A percentile compares a stretch with the other conserved stretches of the same genome.
Evolutionary conservation across 2,888 invertebrate species (phyloP).

Genomic region (Volucella inanis): DNA sequence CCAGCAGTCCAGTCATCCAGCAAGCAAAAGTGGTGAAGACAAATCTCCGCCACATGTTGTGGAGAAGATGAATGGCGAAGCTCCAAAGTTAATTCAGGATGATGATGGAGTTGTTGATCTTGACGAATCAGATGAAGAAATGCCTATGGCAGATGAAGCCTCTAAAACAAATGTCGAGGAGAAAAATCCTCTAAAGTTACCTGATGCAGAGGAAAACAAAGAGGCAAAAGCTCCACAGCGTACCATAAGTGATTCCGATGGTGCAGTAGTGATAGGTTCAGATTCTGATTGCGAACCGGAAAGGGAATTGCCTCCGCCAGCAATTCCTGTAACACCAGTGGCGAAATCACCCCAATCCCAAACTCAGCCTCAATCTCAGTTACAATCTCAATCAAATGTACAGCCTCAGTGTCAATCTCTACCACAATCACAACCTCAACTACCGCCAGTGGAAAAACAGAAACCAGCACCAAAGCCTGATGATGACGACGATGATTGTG

Average conservation of each 20-base stretch:
- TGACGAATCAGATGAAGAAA: conserved; percentile 79
- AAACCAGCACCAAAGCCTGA: conserved; percentile 75
- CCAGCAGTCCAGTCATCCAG: conserved; percentile 76
- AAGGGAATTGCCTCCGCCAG: conserved; percentile 40
- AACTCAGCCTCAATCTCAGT: not conserved
- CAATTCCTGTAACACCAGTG: not conserved
- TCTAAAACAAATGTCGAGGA: conserved; percentile 51
- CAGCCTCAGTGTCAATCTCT: conserved; percentile 3
- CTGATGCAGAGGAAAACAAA: conserved; percentile 11
- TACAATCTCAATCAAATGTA: not conserved
- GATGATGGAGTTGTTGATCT: conserved; percentile 78
- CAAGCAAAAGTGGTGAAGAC: conserved; percentile 54
- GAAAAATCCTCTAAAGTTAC: conserved; percentile 40
- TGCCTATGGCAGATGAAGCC: conserved; percentile 70
- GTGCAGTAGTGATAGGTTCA: conserved; percentile 81
- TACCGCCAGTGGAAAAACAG: conserved; percentile 66
- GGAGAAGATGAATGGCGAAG: conserved; percentile 77
- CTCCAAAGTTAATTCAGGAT: conserved; percentile 68
- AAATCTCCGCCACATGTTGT: conserved; percentile 33
- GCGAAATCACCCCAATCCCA: not conserved
- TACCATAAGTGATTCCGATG: conserved; percentile 78
- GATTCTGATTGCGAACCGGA: conserved; percentile 79
- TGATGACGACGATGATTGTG: conserved; percentile 84
- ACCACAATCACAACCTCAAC: conserved; percentile 16
- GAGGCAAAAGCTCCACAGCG: conserved; percentile 32